Evolutionary conservation across 2,888 invertebrate species (phyloP), one percentile per base, ranked within the genome.

Genomic region (Pimpla rufipes): DNA sequence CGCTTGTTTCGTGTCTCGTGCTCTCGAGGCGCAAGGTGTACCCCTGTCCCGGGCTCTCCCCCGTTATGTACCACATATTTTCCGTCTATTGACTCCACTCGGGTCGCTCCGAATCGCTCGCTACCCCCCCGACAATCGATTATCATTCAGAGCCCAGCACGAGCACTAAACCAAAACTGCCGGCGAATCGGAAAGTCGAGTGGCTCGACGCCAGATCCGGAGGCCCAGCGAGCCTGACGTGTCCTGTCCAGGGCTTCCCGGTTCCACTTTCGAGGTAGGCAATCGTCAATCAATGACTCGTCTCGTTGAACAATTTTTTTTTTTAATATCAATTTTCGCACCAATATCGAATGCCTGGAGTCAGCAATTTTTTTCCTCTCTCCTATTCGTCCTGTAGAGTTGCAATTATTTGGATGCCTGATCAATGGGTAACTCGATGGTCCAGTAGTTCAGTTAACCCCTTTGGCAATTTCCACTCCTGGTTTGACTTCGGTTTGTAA

Each of bases 211-310:
- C 87, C 35, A 86, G 80, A 52, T 81, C 85, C 42, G 79, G 62
- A 64, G 86, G 68, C 16, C 84, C 88, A n/a, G 79, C 88, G 47
- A 89, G 90, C 84, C 93, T 96, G 88, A 94, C 96, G 91, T 97
- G 97, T 93, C 96, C 96, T 93, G 96, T 97, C 87, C 97, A 97
- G 94, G 97, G 96, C 89, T 96, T 95, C 93, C 97, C 97, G 88
- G 95, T 96, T 91, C 92, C 92, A 83, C 86, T 91, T 80, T 91
- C 88, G 87, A 93, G 93, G 93, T 93, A 84, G 73, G 85, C 75
- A 73, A n/a, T 77, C 6, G 0, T 59, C n/a, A 29, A 16, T 59
- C n/a, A 59, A 35, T n/a, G 29, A 21, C 57, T 29, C n/a, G 23
- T 5, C n/a, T 29, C 23, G 7, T 21, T 8, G 18, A 21, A 16